Evolutionary conservation across 2,797 vertebrate species (phyloP).

Genomic region (Neosilurus mollespiculum): DNA sequence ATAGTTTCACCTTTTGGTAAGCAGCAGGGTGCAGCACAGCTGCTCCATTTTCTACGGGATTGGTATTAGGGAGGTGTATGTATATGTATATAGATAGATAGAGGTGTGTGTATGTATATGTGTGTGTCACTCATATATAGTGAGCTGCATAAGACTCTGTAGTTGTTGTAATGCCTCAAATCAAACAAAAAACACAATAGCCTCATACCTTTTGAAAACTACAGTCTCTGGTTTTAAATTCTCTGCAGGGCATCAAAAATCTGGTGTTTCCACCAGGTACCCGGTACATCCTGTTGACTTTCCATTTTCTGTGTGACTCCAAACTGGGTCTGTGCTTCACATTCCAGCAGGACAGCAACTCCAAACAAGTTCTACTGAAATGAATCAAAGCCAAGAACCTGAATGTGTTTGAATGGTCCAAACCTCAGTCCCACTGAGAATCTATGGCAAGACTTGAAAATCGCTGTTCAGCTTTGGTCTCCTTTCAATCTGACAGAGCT

Average conservation of each 20-base stretch:
- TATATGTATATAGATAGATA: background rate
- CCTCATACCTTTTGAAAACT: background rate
- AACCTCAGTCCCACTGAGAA: background rate
- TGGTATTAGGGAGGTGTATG: background rate
- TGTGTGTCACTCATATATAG: background rate
- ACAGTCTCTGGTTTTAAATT: too few relatives aligned
- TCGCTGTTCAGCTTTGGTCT: background rate
- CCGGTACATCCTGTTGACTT: background rate
- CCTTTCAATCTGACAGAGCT: background rate
- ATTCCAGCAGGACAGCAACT: background rate
- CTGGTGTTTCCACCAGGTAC: background rate
- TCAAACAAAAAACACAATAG: background rate
- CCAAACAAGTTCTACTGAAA: background rate
- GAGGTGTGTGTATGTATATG: background rate
- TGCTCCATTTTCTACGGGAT: background rate
- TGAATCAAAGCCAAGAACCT: background rate
- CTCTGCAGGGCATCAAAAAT: background rate
- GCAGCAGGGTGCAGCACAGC: constrained; percentile 20
- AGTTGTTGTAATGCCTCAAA: background rate
- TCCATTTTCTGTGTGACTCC: background rate
- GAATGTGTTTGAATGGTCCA: background rate
- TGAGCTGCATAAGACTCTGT: background rate
- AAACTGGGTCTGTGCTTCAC: background rate
- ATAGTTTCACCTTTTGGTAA: constrained; percentile 34
- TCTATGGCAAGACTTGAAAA: background rate